These are phyloP conservation scores for Drosophila imparisetae DNA, from an alignment of 2,888 invertebrate genomes.

Conservation along the genomic window DNA sequence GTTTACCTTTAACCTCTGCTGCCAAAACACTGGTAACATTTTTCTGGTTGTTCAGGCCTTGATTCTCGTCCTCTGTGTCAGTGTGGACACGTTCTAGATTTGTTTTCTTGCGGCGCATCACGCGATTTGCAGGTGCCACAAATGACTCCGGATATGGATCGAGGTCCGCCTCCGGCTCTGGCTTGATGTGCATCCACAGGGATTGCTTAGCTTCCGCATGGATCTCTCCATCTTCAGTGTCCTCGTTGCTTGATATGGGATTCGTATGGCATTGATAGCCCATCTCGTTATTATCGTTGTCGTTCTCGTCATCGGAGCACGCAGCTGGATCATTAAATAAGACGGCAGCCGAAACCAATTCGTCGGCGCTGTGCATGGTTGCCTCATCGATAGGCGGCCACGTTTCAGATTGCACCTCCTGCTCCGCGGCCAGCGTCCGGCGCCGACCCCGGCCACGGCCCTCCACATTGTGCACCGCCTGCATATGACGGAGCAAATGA, in stretches of 20 bases:
- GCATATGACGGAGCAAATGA: conserved; percentile 85
- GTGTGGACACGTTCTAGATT: conserved; percentile 5
- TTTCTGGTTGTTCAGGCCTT: background rate
- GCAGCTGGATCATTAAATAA: conserved; percentile 43
- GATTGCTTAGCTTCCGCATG: conserved; percentile 59
- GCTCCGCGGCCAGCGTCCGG: conserved; percentile 15
- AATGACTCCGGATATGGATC: background rate
- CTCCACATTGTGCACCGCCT: conserved; percentile 82
- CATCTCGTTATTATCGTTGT: conserved; percentile 45
- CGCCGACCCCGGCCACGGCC: conserved; percentile 2
- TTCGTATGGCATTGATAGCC: conserved; percentile 67
- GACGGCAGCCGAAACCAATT: conserved; percentile 59
- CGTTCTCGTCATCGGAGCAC: conserved; percentile 31
- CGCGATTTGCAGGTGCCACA: conserved; percentile 15
- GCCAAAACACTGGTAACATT: background rate
- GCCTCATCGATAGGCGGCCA: conserved; percentile 45
- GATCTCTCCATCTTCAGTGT: conserved; percentile 58
- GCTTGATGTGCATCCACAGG: conserved; percentile 69
- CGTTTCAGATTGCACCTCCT: conserved; percentile 5
- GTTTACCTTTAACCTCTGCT: conserved; percentile 46
- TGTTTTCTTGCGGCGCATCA: conserved; percentile 31
- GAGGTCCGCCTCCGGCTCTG: conserved; percentile 51
- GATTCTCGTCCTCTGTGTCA: conserved; percentile 9
- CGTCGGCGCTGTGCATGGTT: conserved; percentile 60
- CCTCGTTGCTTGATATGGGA: conserved; percentile 81